Conservation (phyloP, 2,888 invertebrate species). For the Saturnia japonica region DNA sequence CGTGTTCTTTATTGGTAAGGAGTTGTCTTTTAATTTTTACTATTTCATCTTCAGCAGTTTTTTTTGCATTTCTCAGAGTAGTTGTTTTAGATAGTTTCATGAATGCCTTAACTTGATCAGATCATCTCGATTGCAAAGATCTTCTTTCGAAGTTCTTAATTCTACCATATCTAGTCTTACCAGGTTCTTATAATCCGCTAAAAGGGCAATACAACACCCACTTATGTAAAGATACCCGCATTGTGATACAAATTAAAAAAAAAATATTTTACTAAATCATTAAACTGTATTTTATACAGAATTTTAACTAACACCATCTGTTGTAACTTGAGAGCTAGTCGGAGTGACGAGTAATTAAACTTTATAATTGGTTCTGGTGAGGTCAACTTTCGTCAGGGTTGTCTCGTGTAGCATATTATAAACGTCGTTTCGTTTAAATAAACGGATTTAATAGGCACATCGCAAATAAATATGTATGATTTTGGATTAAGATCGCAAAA, state of each 20-base stretch:
- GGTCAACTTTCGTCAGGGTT: conserved; percentile 34
- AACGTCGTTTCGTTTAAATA: neutral
- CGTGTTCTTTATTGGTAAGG: neutral
- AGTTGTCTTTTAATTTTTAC: neutral
- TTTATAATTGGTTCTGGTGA: conserved; percentile 56
- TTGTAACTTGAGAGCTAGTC: conserved; percentile 33
- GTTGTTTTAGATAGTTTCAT: neutral
- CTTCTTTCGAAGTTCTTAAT: no score
- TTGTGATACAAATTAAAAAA: neutral
- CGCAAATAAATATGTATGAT: neutral
- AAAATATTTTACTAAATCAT: neutral
- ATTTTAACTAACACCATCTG: conserved; percentile 27
- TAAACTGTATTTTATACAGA: conserved; percentile 6
- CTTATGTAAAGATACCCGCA: neutral
- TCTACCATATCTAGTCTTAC: no score
- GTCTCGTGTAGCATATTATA: neutral
- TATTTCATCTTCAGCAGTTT: neutral
- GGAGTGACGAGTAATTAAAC: conserved; percentile 56
- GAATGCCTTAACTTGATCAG: neutral
- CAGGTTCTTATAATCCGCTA: neutral
- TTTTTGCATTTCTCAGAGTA: neutral
- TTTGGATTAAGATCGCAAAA: neutral
- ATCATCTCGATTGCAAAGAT: no score
- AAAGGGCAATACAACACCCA: neutral
- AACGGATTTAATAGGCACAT: neutral